A percentile compares a stretch with the other conserved stretches of the same genome.
These are phyloP conservation scores for Xiphophorus hellerii DNA, from an alignment of 2,113 vertebrate species.

Conservation along the genomic window DNA sequence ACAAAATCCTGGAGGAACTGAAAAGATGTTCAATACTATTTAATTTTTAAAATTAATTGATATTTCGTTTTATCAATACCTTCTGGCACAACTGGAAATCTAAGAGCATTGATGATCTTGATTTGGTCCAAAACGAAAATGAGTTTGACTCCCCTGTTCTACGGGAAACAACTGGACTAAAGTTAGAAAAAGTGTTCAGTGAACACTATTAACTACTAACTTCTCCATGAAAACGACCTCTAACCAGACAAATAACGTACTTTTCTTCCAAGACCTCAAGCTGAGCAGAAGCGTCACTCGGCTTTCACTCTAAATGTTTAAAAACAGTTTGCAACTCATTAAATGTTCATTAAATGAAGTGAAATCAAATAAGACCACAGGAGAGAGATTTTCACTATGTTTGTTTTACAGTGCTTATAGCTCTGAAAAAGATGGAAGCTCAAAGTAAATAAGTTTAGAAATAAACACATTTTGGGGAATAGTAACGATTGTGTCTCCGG, in stretches of 20 bases:
- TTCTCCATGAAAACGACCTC: too few species aligned
- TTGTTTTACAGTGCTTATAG: constrained; percentile 17
- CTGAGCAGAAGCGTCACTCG: not conserved
- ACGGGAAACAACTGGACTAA: too few species aligned
- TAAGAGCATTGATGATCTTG: too few species aligned
- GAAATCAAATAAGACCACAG: not conserved
- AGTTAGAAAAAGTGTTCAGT: too few species aligned
- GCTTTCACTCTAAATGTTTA: not conserved
- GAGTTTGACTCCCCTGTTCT: too few species aligned
- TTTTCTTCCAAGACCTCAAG: not conserved
- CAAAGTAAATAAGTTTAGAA: not conserved
- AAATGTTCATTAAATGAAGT: constrained; percentile 30
- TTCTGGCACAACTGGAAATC: too few species aligned
- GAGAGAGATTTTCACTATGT: constrained; percentile 10
- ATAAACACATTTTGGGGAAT: not conserved
- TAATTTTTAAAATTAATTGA: too few species aligned
- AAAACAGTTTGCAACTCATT: constrained; percentile 13
- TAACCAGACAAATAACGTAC: not conserved
- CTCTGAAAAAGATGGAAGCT: constrained; percentile 3
- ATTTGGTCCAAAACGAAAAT: too few species aligned
- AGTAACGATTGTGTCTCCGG: not conserved
- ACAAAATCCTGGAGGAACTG: too few species aligned
- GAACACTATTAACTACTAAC: too few species aligned
- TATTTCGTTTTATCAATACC: too few species aligned
- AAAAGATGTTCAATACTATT: too few species aligned